A percentile compares a stretch with the other conserved stretches of the same genome.
These are phyloP conservation scores for Tyrophagus putrescentiae DNA, from an alignment of 1,140 invertebrate genomes.

Conservation along the genomic window DNA sequence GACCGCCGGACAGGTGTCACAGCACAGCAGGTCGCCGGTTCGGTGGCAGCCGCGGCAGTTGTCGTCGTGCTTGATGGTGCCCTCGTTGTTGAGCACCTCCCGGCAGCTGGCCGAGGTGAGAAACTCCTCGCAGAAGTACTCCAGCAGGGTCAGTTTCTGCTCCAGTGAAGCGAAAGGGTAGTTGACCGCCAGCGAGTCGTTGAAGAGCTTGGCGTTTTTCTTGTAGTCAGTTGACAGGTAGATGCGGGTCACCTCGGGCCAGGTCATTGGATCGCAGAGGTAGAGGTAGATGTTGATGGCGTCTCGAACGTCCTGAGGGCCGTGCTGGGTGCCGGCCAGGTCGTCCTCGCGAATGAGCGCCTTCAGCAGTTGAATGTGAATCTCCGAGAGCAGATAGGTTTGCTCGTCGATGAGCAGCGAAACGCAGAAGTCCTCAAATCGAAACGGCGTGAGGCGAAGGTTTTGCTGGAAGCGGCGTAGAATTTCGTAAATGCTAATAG, in stretches of 20 bases:
- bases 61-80: constrained; percentile 47
- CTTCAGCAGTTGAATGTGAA: constrained; percentile 80
- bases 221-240: constrained; percentile 51
- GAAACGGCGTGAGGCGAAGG: constrained; percentile 76
- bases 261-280: constrained; percentile 81
- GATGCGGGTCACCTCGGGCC: constrained; percentile 72
- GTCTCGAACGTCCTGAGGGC: constrained; percentile 87
- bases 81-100: constrained; percentile 69
- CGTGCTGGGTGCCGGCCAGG: constrained; percentile 81
- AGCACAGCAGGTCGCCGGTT: constrained; percentile 82
- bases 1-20: constrained; percentile 89
- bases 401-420: constrained; percentile 80
- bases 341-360: constrained; percentile 84
- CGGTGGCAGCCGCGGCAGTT: constrained; percentile 65
- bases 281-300: constrained; percentile 82
- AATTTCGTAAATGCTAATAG: constrained; percentile 79
- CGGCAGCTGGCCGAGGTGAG: constrained; percentile 78
- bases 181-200: constrained; percentile 45
- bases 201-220: constrained; percentile 44
- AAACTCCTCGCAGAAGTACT: constrained; percentile 84
- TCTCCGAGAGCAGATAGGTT: constrained; percentile 69
- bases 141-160: constrained; percentile 65
- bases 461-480: constrained; percentile 74
- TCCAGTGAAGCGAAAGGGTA: constrained; percentile 71
- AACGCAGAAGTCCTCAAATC: constrained; percentile 89